Conservation (phyloP, 2,797 vertebrate genomes). For the Eulemur mongoz region DNA sequence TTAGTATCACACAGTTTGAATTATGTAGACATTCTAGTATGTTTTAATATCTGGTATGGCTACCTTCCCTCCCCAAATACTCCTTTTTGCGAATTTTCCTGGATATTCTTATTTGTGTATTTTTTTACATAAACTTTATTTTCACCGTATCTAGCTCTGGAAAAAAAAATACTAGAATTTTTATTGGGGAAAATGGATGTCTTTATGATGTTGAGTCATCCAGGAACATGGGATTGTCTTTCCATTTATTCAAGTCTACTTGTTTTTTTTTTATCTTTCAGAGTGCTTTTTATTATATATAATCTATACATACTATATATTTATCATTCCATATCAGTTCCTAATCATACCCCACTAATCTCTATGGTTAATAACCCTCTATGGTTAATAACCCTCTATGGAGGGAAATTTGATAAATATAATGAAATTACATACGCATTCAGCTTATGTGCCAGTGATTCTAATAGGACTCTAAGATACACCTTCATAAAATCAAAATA, state of each 20-base stretch:
- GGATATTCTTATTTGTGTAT: not conserved
- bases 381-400: not conserved
- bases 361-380: not conserved
- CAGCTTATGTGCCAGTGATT: not conserved
- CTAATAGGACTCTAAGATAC: not conserved
- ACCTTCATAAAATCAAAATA: not conserved
- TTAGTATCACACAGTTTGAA: not conserved
- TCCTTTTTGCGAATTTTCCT: not conserved
- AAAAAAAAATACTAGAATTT: not conserved
- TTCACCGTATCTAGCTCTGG: not conserved
- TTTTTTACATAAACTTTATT: slow-evolving; percentile 9
- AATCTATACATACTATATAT: not conserved
- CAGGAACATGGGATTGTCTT: not conserved
- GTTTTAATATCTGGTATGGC: not conserved
- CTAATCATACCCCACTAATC: not conserved
- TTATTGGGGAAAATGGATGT: not conserved
- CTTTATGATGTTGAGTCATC: not conserved
- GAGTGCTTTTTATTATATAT: not conserved
- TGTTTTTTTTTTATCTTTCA: not conserved
- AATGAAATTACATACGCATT: not conserved
- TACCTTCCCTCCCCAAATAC: not conserved
- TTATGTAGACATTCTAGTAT: not conserved
- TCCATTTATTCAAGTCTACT: not conserved
- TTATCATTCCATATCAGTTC: not conserved
- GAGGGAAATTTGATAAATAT: not conserved